These are phyloP conservation scores for Formica selysi DNA, from an alignment of 1,140 invertebrate genomes.

Conservation along the genomic window DNA sequence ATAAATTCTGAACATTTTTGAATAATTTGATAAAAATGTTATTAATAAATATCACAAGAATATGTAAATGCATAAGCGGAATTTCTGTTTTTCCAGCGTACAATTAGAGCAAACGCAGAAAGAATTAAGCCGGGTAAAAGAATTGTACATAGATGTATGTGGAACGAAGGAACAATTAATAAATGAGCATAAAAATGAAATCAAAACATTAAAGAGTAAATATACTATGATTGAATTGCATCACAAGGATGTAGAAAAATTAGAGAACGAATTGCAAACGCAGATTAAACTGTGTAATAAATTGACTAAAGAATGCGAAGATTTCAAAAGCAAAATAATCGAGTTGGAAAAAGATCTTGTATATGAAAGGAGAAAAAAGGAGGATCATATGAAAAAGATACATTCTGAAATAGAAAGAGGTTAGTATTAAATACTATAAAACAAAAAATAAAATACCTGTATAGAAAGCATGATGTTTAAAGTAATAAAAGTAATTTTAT, in stretches of 20 bases:
- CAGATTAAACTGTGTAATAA: constrained; percentile 78
- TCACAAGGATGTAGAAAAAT: constrained; percentile 76
- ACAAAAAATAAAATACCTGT: not conserved
- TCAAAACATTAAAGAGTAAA: constrained; percentile 78
- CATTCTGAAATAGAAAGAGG: constrained; percentile 82
- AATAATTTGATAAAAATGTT: constrained; percentile 18
- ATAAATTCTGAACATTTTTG: not conserved
- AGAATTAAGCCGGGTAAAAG: constrained; percentile 83
- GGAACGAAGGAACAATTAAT: constrained; percentile 81
- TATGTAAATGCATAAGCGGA: constrained; percentile 5
- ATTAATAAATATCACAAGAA: constrained; percentile 31
- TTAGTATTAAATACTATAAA: constrained; percentile 58
- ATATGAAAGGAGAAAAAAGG: constrained; percentile 78
- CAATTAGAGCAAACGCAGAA: constrained; percentile 84
- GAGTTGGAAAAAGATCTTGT: constrained; percentile 82
- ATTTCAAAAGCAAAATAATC: constrained; percentile 78
- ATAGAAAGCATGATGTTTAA: not conserved
- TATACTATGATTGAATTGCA: constrained; percentile 76
- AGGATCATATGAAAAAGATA: constrained; percentile 80
- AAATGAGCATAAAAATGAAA: constrained; percentile 81
- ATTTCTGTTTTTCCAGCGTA: constrained; percentile 75
- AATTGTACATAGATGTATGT: constrained; percentile 84
- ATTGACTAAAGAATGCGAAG: constrained; percentile 78
- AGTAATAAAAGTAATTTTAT: constrained; percentile 3
- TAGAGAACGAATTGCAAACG: constrained; percentile 75